Percentiles rank a stretch among this genome's conserved stretches.
Conservation (phyloP, 1,140 invertebrate species). For the Cotesia glomerata region DNA sequence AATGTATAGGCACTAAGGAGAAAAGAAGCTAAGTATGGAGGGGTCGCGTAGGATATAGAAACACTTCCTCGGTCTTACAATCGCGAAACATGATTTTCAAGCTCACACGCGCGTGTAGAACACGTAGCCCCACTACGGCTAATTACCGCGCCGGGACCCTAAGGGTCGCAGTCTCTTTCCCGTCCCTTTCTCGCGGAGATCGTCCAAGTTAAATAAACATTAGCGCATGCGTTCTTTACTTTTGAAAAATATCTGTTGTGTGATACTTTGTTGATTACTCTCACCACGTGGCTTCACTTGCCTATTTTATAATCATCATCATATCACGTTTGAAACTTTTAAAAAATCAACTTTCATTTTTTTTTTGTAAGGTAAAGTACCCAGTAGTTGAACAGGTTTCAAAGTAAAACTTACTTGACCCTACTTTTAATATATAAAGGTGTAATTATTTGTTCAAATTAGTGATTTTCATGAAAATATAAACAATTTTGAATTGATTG, state of each 20-base stretch:
- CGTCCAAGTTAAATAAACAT: constrained; percentile 9
- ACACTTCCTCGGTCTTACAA: constrained; percentile 41
- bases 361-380: too few relatives aligned
- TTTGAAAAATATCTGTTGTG: neutral
- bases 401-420: too few relatives aligned
- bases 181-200: constrained; percentile 1
- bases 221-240: neutral
- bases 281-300: too few relatives aligned
- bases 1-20: neutral
- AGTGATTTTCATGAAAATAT: too few relatives aligned
- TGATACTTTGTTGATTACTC: too few relatives aligned
- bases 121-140: constrained; percentile 49
- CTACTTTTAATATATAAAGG: too few relatives aligned
- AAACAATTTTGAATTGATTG: too few relatives aligned
- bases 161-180: constrained; percentile 19
- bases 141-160: constrained; percentile 50
- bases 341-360: too few relatives aligned
- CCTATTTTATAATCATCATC: too few relatives aligned
- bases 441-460: too few relatives aligned
- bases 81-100: constrained; percentile 49
- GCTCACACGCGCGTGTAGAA: constrained; percentile 52
- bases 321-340: too few relatives aligned
- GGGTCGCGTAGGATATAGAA: constrained; percentile 39
- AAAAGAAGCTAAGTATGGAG: constrained; percentile 13
- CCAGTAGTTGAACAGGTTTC: too few relatives aligned